Conservation (phyloP, 2,888 invertebrate genomes). For the Gisinianus flammeolus region DNA sequence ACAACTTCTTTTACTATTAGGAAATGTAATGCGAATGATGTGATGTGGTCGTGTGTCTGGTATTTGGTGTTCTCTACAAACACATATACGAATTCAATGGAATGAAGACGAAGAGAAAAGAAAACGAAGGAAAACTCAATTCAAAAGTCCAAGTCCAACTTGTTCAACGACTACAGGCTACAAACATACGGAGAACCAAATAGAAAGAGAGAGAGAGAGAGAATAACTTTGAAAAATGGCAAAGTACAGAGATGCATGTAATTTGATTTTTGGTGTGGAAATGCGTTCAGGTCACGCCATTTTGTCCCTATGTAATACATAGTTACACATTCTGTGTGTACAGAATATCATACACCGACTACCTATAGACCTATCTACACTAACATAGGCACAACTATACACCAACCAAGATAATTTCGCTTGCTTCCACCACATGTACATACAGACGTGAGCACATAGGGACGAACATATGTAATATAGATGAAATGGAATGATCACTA, state of each 20-base stretch:
- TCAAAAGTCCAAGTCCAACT: constrained; percentile 5
- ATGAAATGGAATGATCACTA: constrained; percentile 47
- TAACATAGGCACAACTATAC: background rate
- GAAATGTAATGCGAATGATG: constrained; percentile 7
- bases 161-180: constrained; percentile 5
- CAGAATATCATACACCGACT: background rate
- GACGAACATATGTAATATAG: background rate
- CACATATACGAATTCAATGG: background rate
- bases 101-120: constrained; percentile 3
- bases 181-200: background rate
- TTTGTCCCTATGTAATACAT: constrained; percentile 28
- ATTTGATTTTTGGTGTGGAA: constrained; percentile 58
- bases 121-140: constrained; percentile 16
- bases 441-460: background rate
- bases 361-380: background rate
- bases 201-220: constrained; percentile 12
- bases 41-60: background rate
- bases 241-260: constrained; percentile 53
- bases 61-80: background rate
- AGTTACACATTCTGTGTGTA: background rate
- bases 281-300: constrained; percentile 59
- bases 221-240: constrained; percentile 53
- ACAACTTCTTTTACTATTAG: background rate
- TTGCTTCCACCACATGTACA: background rate
- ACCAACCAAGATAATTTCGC: background rate